Conservation (phyloP, 2,113 vertebrate genomes). For the Periophthalmodon schlosseri region DNA sequence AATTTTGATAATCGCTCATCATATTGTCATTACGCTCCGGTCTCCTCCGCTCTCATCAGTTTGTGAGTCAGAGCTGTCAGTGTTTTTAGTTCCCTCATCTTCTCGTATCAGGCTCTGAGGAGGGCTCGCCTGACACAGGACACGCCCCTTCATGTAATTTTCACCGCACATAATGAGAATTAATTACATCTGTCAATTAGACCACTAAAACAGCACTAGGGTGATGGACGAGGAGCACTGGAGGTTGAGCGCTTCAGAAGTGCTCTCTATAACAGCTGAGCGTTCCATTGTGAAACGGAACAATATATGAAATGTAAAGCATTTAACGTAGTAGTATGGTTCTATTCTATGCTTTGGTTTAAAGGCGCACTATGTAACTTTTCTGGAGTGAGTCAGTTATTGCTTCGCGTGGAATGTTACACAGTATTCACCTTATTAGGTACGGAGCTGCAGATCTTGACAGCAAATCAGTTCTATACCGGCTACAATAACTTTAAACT, state of each 20-base stretch:
- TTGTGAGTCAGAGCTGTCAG: background rate
- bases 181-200: conserved; percentile 30
- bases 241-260: background rate
- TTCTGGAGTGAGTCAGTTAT: too few species aligned
- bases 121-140: conserved; percentile 19
- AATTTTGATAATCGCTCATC: conserved; percentile 1
- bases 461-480: too few species aligned
- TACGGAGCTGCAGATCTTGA: too few species aligned
- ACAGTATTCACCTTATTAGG: too few species aligned
- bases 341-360: too few species aligned
- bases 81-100: conserved; percentile 2
- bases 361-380: too few species aligned
- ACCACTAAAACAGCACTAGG: background rate
- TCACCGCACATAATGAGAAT: conserved; percentile 44
- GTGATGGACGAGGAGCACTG: background rate
- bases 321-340: too few species aligned
- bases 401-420: too few species aligned
- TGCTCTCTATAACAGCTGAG: background rate
- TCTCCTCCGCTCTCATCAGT: background rate
- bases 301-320: background rate
- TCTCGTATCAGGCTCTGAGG: conserved; percentile 10
- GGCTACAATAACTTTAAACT: too few species aligned
- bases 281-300: background rate
- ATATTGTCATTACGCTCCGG: conserved; percentile 11
- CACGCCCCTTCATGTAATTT: conserved; percentile 23